Conservation (phyloP, 2,797 vertebrate genomes). For the Bufotes viridis region DNA sequence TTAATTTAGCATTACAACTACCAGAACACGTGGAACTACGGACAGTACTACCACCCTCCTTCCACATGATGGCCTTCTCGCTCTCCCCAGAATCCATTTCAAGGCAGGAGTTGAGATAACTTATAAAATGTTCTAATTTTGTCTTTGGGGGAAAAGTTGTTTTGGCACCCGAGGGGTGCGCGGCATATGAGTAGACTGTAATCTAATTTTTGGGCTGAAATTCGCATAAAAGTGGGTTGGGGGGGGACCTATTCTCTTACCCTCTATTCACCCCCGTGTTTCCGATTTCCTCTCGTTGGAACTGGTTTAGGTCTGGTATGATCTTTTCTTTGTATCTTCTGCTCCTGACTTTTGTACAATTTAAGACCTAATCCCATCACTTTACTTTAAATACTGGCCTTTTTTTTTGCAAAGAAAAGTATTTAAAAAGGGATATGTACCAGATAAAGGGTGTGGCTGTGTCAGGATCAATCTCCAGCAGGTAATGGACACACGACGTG, state of each 20-base stretch:
- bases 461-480: neutral
- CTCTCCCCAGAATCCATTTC: neutral
- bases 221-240: neutral
- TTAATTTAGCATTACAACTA: conserved; percentile 81
- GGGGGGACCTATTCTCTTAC: neutral
- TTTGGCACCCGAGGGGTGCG: neutral
- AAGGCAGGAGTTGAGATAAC: conserved; percentile 5
- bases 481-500: neutral
- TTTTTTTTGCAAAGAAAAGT: neutral
- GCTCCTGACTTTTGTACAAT: conserved; percentile 24
- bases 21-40: conserved; percentile 94
- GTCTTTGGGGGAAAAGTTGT: conserved; percentile 27
- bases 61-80: conserved; percentile 84
- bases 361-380: neutral
- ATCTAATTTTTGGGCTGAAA: neutral
- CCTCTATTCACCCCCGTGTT: neutral
- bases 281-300: neutral
- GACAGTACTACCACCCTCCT: conserved; percentile 95
- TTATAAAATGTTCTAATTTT: conserved; percentile 41
- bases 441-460: neutral
- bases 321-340: neutral
- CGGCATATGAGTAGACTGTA: neutral
- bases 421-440: conserved; percentile 10
- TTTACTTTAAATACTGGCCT: neutral
- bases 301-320: neutral